Conservation (phyloP, 1,140 invertebrate genomes). For the Cotesia typhae region DNA sequence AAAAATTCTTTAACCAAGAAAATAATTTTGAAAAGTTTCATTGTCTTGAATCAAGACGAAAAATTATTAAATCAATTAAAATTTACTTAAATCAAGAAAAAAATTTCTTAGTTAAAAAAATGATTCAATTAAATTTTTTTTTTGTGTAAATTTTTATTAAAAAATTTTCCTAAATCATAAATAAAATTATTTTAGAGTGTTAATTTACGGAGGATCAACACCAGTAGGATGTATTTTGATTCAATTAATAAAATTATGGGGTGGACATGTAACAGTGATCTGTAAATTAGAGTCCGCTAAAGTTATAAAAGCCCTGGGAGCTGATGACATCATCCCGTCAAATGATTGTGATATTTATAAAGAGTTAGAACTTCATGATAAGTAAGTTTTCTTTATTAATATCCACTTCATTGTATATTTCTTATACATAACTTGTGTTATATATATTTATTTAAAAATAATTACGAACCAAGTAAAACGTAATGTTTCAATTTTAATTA, state of each 20-base stretch:
- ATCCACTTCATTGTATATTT: too few relatives aligned
- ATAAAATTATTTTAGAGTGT: conserved; percentile 65
- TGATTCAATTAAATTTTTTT: neutral
- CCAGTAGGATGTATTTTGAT: conserved; percentile 77
- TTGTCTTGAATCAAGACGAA: too few relatives aligned
- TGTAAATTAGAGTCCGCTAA: conserved; percentile 66
- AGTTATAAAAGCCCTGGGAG: conserved; percentile 68
- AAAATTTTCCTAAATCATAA: neutral
- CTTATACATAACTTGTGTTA: too few relatives aligned
- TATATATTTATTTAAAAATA: conserved; percentile 6
- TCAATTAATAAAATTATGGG: conserved; percentile 77
- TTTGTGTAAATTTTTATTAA: neutral
- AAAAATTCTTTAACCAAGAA: too few relatives aligned
- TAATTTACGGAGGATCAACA: conserved; percentile 76
- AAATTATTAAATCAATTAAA: too few relatives aligned
- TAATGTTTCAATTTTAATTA: conserved; percentile 30
- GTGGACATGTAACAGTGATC: conserved; percentile 69
- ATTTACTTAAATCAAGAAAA: too few relatives aligned
- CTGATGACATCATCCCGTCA: conserved; percentile 66
- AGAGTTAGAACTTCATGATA: conserved; percentile 57
- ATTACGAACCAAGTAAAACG: conserved; percentile 33
- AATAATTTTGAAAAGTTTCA: too few relatives aligned
- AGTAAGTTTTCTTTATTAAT: conserved; percentile 44
- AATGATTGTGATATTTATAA: conserved; percentile 59
- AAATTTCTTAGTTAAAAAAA: too few relatives aligned